phyloP scores from a whole-genome alignment of 2,113 vertebrate species.

The Mormyrus iriodes region DNA sequence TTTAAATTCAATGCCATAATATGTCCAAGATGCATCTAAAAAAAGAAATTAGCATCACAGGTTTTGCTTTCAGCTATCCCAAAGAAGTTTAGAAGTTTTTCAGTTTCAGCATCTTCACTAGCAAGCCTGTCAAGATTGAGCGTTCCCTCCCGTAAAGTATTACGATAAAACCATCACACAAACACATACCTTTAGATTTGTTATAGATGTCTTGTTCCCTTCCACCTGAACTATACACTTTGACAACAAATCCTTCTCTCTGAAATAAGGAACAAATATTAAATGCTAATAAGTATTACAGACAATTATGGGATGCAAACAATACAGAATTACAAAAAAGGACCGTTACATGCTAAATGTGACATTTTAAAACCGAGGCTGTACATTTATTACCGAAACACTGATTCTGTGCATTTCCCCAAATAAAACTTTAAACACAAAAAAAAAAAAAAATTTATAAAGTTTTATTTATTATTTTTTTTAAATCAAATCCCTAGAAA shows the following conservation, averaged over 20 bases:
- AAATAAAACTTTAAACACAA: background rate
- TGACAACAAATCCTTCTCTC: constrained; percentile 78
- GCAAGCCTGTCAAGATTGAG: no score
- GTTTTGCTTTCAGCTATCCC: background rate
- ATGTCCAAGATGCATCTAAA: background rate
- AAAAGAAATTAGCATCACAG: background rate
- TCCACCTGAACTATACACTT: constrained; percentile 92
- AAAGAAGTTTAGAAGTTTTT: background rate
- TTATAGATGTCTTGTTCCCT: constrained; percentile 84
- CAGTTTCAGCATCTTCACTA: background rate
- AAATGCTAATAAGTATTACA: background rate
- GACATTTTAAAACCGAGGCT: background rate
- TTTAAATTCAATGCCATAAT: background rate
- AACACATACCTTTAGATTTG: constrained; percentile 76
- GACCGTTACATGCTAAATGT: background rate
- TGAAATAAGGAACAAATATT: constrained; percentile 28
- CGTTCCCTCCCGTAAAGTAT: background rate
- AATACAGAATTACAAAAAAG: background rate
- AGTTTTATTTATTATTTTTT: no score
- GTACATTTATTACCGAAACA: background rate
- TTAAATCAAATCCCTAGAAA: background rate
- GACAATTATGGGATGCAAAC: background rate
- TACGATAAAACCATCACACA: background rate
- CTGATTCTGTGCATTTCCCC: background rate
- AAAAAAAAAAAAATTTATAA: no score